Evolutionary conservation across 2,113 vertebrate genomes (phyloP).

Genomic region (Nannobrachium achirus): DNA sequence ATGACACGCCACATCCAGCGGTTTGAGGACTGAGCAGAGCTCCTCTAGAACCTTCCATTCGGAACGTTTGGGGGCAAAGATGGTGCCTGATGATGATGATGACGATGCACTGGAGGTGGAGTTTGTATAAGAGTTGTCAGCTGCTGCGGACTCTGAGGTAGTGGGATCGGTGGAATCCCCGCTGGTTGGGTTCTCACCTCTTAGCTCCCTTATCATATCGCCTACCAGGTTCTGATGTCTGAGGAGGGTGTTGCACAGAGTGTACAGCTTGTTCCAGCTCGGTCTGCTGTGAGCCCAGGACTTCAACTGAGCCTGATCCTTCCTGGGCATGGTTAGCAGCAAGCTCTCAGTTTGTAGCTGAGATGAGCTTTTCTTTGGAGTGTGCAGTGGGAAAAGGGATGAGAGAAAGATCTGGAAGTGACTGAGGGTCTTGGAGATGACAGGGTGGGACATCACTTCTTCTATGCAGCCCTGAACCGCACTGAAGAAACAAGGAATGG

Average conservation of each 20-base stretch:
- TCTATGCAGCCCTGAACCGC: slow-evolving; percentile 71
- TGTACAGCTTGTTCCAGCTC: slow-evolving; percentile 63
- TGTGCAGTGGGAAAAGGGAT: slow-evolving; percentile 19
- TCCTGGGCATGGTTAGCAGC: slow-evolving; percentile 31
- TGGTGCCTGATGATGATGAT: background rate
- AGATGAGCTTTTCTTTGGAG: slow-evolving; percentile 11
- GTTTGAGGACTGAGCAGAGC: slow-evolving; percentile 73
- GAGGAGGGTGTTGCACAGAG: slow-evolving; percentile 48
- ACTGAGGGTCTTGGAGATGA: slow-evolving; percentile 58
- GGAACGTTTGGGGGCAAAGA: background rate
- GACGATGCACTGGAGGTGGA: slow-evolving; percentile 26
- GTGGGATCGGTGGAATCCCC: slow-evolving; percentile 19
- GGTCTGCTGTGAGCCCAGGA: slow-evolving; percentile 54
- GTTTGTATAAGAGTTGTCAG: slow-evolving; percentile 36
- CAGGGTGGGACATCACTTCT: slow-evolving; percentile 65
- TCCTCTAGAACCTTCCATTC: slow-evolving; percentile 79
- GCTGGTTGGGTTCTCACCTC: slow-evolving; percentile 20
- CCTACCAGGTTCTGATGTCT: slow-evolving; percentile 55
- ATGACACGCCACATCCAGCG: slow-evolving; percentile 78
- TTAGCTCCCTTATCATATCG: slow-evolving; percentile 33
- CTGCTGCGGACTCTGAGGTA: slow-evolving; percentile 33
- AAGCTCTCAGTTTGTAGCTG: slow-evolving; percentile 20
- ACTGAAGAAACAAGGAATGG: slow-evolving; percentile 74
- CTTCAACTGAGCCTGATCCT: slow-evolving; percentile 43
- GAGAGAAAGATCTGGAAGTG: slow-evolving; percentile 58